Evolutionary conservation across 1,140 invertebrate genomes (phyloP).

Genomic region (Rhagoletis pomonella): DNA sequence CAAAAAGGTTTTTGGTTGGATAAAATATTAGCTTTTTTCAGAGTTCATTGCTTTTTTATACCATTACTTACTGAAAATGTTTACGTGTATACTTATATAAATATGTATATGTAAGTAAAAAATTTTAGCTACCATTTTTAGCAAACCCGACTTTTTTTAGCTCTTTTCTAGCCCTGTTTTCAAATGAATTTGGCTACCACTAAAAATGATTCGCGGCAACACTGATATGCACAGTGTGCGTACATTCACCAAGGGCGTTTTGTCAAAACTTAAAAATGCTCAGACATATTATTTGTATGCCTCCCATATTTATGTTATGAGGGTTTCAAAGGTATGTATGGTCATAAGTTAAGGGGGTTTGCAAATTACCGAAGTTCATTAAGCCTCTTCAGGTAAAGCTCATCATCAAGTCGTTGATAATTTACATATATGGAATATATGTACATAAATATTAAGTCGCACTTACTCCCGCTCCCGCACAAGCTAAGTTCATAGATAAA

Average conservation of each 20-base stretch:
- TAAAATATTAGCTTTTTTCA: no score
- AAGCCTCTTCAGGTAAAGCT: constrained; percentile 7
- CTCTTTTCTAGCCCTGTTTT: no score
- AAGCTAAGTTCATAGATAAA: neutral
- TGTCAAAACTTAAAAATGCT: constrained; percentile 4
- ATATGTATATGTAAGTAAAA: no score
- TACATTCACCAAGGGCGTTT: neutral
- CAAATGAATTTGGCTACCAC: no score
- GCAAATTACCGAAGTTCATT: constrained; percentile 5
- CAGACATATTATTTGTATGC: neutral
- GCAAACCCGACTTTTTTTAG: no score
- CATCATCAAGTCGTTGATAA: constrained; percentile 23
- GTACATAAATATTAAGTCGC: neutral
- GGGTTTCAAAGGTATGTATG: neutral
- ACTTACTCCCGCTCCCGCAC: neutral
- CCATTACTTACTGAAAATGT: no score
- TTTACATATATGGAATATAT: neutral
- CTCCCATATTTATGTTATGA: neutral
- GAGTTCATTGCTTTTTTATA: no score
- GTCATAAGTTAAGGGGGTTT: neutral
- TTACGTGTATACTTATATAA: no score
- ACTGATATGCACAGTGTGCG: neutral
- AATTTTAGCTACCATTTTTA: no score
- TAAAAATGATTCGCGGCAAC: no score
- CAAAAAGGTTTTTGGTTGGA: no score